Evolutionary conservation across 2,113 vertebrate genomes (phyloP).

Genomic region (Mellivora capensis): DNA sequence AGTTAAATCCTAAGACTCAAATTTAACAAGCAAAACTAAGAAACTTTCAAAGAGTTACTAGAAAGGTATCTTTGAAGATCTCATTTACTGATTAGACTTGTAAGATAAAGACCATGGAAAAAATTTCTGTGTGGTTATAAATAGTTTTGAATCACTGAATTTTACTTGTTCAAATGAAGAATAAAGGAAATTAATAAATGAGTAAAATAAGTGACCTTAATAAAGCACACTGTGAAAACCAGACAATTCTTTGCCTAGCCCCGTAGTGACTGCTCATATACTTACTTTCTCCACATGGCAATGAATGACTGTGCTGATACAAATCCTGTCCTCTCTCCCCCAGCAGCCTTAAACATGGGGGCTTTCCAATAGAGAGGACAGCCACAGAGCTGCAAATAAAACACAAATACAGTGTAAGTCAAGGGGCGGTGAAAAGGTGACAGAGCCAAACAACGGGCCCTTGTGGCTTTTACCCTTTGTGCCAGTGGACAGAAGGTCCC

Average conservation of each 20-base stretch:
- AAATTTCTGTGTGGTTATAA: constrained; percentile 11
- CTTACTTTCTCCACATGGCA: constrained; percentile 97
- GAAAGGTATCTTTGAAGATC: constrained; percentile 23
- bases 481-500: constrained; percentile 65
- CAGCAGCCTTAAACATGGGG: constrained; percentile 92
- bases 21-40: constrained; percentile 49
- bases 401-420: constrained; percentile 50
- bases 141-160: background rate
- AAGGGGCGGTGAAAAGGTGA: background rate
- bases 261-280: constrained; percentile 42
- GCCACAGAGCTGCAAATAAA: constrained; percentile 87
- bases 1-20: background rate
- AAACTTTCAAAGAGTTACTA: constrained; percentile 29
- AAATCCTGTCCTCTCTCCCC: constrained; percentile 93
- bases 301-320: constrained; percentile 94
- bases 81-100: background rate
- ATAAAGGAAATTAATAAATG: background rate
- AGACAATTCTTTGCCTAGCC: background rate
- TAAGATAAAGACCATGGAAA: constrained; percentile 13
- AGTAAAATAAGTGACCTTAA: background rate
- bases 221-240: background rate
- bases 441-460: background rate
- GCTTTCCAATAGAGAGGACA: constrained; percentile 99
- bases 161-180: constrained; percentile 11
- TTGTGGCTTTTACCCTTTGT: background rate